These are phyloP conservation scores for Montipora capricornis DNA, from an alignment of 64 coral and sea anemone genomes.

Conservation along the genomic window DNA sequence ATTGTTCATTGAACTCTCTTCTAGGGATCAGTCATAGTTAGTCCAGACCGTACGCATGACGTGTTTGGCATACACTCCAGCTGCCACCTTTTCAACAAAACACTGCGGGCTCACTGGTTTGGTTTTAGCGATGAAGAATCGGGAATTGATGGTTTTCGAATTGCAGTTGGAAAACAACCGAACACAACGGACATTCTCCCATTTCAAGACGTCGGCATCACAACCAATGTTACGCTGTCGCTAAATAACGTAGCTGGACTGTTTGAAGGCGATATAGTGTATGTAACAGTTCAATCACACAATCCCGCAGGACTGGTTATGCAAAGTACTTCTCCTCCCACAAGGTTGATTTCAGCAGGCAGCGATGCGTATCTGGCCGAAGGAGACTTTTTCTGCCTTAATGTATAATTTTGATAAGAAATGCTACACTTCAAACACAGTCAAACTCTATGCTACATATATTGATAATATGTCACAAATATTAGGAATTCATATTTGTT, in stretches of 20 bases:
- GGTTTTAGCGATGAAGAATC: slow-evolving; percentile 83
- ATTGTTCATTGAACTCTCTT: too few species aligned
- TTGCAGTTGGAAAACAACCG: slow-evolving; percentile 71
- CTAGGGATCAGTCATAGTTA: slow-evolving; percentile 90
- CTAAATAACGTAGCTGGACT: slow-evolving; percentile 42
- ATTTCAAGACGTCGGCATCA: slow-evolving; percentile 68
- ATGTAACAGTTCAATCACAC: slow-evolving; percentile 70
- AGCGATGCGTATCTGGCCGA: slow-evolving; percentile 61
- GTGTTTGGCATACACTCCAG: slow-evolving; percentile 80
- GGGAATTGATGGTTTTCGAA: slow-evolving; percentile 69
- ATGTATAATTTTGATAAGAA: slow-evolving; percentile 26
- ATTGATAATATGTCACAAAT: too few species aligned
- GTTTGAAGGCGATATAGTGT: slow-evolving; percentile 69
- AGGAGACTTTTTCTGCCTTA: slow-evolving; percentile 83
- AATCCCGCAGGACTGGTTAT: slow-evolving; percentile 79
- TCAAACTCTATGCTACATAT: too few species aligned
- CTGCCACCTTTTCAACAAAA: slow-evolving; percentile 92
- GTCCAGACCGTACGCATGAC: slow-evolving; percentile 92
- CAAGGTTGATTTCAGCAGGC: slow-evolving; percentile 83
- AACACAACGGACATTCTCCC: slow-evolving; percentile 62
- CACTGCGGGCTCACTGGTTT: slow-evolving; percentile 87
- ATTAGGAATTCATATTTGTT: too few species aligned
- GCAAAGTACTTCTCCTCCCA: slow-evolving; percentile 69
- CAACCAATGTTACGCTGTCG: slow-evolving; percentile 49
- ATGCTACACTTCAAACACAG: neutral